These are phyloP conservation scores for Oligia latruncula DNA, from an alignment of 2,888 invertebrate genomes.

Conservation along the genomic window DNA sequence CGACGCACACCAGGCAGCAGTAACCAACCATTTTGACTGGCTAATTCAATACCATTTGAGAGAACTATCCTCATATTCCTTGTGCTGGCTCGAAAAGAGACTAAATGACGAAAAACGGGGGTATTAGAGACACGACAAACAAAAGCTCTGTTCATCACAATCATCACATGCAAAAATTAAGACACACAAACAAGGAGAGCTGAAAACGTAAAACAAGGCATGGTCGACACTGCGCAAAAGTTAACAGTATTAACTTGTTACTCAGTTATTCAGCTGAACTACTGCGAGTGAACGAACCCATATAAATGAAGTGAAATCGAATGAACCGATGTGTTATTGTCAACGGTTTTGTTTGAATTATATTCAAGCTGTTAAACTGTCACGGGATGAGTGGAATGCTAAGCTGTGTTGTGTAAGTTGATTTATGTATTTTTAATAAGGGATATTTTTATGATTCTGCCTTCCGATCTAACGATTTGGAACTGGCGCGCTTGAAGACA, in stretches of 20 bases:
- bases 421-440: slow-evolving; percentile 37
- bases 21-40: not conserved
- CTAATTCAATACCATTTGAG: not conserved
- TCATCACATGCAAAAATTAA: slow-evolving; percentile 52
- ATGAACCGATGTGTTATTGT: slow-evolving; percentile 59
- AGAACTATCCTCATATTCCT: not conserved
- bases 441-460: slow-evolving; percentile 24
- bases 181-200: slow-evolving; percentile 38
- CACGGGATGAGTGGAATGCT: slow-evolving; percentile 32
- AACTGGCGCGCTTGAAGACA: not conserved
- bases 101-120: not conserved
- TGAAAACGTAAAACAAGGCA: slow-evolving; percentile 48
- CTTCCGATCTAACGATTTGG: not conserved
- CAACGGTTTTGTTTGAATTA: slow-evolving; percentile 63
- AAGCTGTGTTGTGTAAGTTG: slow-evolving; percentile 14
- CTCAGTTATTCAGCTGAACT: slow-evolving; percentile 59
- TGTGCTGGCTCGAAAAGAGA: not conserved
- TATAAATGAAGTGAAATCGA: slow-evolving; percentile 58
- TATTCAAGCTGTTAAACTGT: slow-evolving; percentile 61
- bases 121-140: slow-evolving; percentile 1
- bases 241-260: slow-evolving; percentile 58
- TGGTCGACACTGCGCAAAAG: slow-evolving; percentile 55
- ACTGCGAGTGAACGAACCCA: slow-evolving; percentile 54
- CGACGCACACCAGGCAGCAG: not conserved
- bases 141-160: slow-evolving; percentile 19